Base-by-base conservation (phyloP, 2,113 vertebrate species). In the Pheucticus melanocephalus region DNA sequence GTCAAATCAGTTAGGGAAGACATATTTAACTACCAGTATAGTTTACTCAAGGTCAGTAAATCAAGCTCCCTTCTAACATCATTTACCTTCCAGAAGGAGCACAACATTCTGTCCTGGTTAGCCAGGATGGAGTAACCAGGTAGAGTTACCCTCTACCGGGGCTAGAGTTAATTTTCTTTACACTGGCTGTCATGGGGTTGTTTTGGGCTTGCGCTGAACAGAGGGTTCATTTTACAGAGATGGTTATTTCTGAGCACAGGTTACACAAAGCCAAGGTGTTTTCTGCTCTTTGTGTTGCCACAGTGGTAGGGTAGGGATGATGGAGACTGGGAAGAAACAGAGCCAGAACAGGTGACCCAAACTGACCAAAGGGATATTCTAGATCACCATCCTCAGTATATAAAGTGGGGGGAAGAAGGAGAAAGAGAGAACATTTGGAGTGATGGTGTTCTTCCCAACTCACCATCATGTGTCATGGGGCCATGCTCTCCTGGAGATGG, bases 231-330 rank as follows among this genome's bases (percentile, higher is more conserved):
- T 11, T 59, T 11, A 33, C 31, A 15, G 3, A 51, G 18, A 16
- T 9, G 6, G 3, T 11, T 37, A 44, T 16, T 72, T 40, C 15
- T 19, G 14, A 72, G 21, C 22, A 42, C 40, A 15, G 30, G 7
- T 35, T 25, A 48, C 48, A 69, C 12, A 63, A 5, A 31, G 14
- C 30, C 16, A 27, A 48, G 13, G 25, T 9, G 11, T 56, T 5
- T 54, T 31, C 57, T 42, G 4, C 25, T 50, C 11, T 27, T 50
- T 0, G 0, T 50, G 15, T 9, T 64, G 50, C 17, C 31, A 6
- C 14, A 22, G 4, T 19, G 31, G 31, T 27, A 42, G 6, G 22
- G 21, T 2, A 64, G 7, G 12, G 10, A 37, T 37, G 37, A 37
- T 37, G 25, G 25, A 57, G 42, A 12, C 6, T 44, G 31, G 18